Evolutionary conservation across 2,113 vertebrate species (phyloP), one percentile per base, ranked within the genome.

Genomic region (Leptosomus discolor): DNA sequence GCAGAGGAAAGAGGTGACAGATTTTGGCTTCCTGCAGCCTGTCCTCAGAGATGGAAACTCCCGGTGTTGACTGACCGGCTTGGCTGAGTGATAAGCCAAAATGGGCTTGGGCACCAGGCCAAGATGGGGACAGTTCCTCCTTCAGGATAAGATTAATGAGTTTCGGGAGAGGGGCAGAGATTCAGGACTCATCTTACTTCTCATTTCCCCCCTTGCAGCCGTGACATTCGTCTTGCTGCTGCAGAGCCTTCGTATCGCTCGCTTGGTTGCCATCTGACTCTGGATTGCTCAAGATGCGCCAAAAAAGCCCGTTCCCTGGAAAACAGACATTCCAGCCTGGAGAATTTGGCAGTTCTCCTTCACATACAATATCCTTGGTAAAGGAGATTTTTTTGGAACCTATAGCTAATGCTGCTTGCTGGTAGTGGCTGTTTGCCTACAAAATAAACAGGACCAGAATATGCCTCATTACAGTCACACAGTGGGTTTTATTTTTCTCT

Each of bases 1-100:
- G 75, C 81, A 92, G 85, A 95, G 97, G 95, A 95, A 97, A 95
- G 94, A 86, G 90, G 73, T 98, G 97, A 96, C 92, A 94, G 94
- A 88, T 94, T 93, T 91, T 77, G 92, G 87, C 85, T 98, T 97
- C 97, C 98, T 98, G 95, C 88, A 92, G 82, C 64, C 95, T 78
- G 45, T 97, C 95, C 94, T 97, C 43, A 0, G 92, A 94, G 77
- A 36, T 96, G 95, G 94, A 97, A 98, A 97, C 85, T 97, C 81
- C 91, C 14, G 11, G 95, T 83, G 94, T 69, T 96, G 96, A 97
- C 14, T 51, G 97, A 95, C 54, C 23, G 1, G 71, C 77, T 88
- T 56, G 86, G 93, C 92, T 91, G 92, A 91, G 90, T 41, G 96
- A 98, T 97, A 97, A 97, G 20, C 90, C 92, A 92, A 80, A 50